Conservation (phyloP, 2,113 vertebrate species). For the Ictalurus punctatus region DNA sequence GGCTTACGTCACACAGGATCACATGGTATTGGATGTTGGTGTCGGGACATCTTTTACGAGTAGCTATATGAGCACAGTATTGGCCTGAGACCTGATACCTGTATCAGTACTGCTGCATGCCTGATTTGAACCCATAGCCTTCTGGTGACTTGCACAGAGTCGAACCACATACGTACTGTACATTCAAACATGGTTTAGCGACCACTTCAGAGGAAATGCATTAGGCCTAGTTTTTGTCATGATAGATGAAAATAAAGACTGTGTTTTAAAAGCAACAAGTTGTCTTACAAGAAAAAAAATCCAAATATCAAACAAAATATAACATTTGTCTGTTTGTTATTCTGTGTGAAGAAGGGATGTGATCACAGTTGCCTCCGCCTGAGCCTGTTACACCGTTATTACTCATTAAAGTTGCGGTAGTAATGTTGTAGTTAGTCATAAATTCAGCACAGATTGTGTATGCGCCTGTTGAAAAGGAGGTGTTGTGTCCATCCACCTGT, state of each 20-base stretch:
- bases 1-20: not conserved
- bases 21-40: not conserved
- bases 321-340: not conserved
- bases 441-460: not conserved
- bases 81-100: not conserved
- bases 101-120: not conserved
- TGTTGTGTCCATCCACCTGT: not conserved
- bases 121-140: not conserved
- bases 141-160: not conserved
- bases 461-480: not conserved
- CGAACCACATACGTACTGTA: not conserved
- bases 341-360: not conserved
- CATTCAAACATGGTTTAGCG: not conserved
- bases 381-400: not conserved
- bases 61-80: not conserved
- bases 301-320: too few species aligned
- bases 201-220: not conserved
- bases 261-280: not conserved
- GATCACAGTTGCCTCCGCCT: not conserved
- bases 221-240: not conserved
- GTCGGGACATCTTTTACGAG: not conserved
- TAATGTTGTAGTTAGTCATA: slow-evolving; percentile 11
- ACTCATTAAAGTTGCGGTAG: not conserved
- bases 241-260: not conserved
- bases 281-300: not conserved